Percentiles rank a stretch among this genome's conserved stretches.
phyloP scores from a whole-genome alignment of 1,140 invertebrate species.

The Coenobita brevimanus region DNA sequence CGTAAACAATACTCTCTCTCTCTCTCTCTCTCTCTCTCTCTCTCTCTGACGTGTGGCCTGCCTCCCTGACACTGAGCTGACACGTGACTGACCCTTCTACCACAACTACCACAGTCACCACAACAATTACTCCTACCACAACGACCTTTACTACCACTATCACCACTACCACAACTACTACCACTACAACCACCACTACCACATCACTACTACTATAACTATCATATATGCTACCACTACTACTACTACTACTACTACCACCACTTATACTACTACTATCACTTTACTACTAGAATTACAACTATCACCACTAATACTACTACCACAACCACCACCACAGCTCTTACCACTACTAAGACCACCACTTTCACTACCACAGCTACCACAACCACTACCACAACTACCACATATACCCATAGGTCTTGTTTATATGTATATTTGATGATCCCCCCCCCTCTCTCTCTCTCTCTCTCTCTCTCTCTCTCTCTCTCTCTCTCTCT shows the following conservation, averaged over 20 bases:
- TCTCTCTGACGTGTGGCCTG: neutral
- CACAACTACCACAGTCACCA: neutral
- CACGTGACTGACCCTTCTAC: neutral
- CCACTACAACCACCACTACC: neutral
- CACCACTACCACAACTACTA: neutral
- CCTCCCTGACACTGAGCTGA: neutral
- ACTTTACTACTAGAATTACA: too few species aligned
- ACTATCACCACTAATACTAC: too few species aligned
- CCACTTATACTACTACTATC: too few species aligned
- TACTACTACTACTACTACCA: too few species aligned
- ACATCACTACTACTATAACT: neutral
- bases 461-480: neutral
- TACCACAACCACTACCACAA: too few species aligned
- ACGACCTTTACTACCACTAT: neutral
- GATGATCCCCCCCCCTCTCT: neutral
- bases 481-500: conserved; percentile 18
- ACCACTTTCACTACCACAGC: too few species aligned
- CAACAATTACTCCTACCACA: neutral
- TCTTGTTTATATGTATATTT: neutral
- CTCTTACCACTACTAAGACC: too few species aligned
- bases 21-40: conserved; percentile 27
- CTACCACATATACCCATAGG: too few species aligned
- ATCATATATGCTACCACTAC: too few species aligned
- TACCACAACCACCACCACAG: too few species aligned
- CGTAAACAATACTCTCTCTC: neutral